Evolutionary conservation across 2,888 invertebrate genomes (phyloP).

Genomic region (Caenorhabditis sp.): DNA sequence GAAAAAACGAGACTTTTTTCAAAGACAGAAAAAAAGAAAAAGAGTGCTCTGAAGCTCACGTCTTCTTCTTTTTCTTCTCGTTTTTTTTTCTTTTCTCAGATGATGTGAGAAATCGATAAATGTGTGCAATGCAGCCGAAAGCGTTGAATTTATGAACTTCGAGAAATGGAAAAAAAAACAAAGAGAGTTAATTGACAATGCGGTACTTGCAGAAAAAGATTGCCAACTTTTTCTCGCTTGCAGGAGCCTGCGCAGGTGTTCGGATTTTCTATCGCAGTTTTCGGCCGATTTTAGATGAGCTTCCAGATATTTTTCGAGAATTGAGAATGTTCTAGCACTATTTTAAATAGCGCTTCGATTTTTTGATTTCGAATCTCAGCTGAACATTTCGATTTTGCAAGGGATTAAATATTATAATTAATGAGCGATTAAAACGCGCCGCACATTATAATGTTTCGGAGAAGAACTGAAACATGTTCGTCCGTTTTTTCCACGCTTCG

Average conservation of each 20-base stretch:
- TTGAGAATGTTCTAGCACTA: too few relatives aligned
- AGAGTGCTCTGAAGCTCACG: neutral
- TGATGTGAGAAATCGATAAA: neutral
- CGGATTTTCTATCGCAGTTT: too few relatives aligned
- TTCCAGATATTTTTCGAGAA: too few relatives aligned
- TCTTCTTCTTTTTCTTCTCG: neutral
- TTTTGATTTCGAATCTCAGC: too few relatives aligned
- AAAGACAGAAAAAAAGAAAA: neutral
- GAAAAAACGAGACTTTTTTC: neutral
- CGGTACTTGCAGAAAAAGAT: too few relatives aligned
- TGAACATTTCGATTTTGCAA: too few relatives aligned
- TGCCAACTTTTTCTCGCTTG: too few relatives aligned
- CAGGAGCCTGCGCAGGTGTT: too few relatives aligned
- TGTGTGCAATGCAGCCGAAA: neutral
- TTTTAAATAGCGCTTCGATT: too few relatives aligned
- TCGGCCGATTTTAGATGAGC: too few relatives aligned
- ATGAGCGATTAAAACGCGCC: neutral
- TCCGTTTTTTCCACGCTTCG: neutral
- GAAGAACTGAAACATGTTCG: neutral
- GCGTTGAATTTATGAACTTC: neutral
- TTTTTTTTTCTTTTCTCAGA: neutral
- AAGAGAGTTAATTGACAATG: neutral
- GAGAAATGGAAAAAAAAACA: neutral
- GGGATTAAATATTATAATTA: too few relatives aligned
- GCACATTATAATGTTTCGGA: neutral